Evolutionary conservation across 2,888 invertebrate genomes (phyloP).

Genomic region (Mythimna vitellina): DNA sequence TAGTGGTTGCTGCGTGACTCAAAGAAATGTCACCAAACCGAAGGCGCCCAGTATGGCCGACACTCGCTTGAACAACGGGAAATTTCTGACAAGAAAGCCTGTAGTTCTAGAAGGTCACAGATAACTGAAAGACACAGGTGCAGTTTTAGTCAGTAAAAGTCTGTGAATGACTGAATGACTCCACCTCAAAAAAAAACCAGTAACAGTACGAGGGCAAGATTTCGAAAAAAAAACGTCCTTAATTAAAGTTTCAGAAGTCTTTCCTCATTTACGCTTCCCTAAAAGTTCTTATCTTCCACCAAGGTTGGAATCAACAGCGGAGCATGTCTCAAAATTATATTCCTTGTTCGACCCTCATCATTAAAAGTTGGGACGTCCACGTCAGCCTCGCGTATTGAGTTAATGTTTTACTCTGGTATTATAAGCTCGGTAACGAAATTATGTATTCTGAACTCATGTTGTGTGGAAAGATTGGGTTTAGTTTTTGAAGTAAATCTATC

Average conservation of each 20-base stretch:
- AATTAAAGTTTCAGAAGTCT: slow-evolving; percentile 20
- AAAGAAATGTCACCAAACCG: too few species aligned
- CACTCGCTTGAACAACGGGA: too few species aligned
- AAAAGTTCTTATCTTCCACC: slow-evolving; percentile 23
- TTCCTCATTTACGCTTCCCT: slow-evolving; percentile 5
- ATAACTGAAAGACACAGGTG: too few species aligned
- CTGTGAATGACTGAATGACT: too few species aligned
- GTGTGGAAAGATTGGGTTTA: slow-evolving; percentile 11
- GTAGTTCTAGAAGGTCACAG: too few species aligned
- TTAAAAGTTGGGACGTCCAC: slow-evolving; percentile 78
- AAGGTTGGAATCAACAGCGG: slow-evolving; percentile 57
- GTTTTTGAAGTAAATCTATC: slow-evolving; percentile 31
- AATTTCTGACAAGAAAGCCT: too few species aligned
- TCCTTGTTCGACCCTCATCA: slow-evolving; percentile 76
- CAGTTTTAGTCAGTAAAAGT: too few species aligned
- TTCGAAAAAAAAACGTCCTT: slow-evolving; percentile 6
- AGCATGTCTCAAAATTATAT: slow-evolving; percentile 70
- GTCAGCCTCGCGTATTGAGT: slow-evolving; percentile 68
- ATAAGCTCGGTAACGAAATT: slow-evolving; percentile 51
- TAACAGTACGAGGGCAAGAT: not conserved
- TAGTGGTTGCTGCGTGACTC: too few species aligned
- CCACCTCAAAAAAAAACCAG: not conserved
- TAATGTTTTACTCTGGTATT: slow-evolving; percentile 67
- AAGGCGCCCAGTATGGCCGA: too few species aligned
- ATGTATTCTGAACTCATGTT: slow-evolving; percentile 23